phyloP scores from a whole-genome alignment of 2,888 invertebrate species.

The Neelides folsomi region DNA sequence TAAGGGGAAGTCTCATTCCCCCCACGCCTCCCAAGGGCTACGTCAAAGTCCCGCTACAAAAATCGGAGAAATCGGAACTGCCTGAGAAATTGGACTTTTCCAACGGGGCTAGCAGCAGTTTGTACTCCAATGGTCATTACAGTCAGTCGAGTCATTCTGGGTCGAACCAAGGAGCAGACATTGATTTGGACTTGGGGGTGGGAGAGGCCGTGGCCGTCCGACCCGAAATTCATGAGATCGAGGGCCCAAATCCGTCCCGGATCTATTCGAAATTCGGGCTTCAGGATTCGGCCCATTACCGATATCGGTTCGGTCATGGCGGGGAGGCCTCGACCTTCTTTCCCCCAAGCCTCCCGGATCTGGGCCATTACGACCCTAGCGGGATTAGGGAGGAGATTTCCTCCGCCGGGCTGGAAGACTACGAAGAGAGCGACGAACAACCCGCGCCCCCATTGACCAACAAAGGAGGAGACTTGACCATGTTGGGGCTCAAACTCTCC shows the following conservation, averaged over 20 bases:
- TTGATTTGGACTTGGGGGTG: constrained; percentile 8
- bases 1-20: constrained; percentile 17
- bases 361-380: constrained; percentile 4
- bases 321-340: background rate
- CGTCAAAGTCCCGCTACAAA: background rate
- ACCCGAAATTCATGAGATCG: background rate
- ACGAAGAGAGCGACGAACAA: constrained; percentile 3
- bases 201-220: constrained; percentile 3
- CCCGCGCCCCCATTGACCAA: constrained; percentile 19
- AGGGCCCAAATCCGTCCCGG: constrained; percentile 16
- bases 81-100: too few relatives aligned
- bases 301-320: constrained; percentile 8
- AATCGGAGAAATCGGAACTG: too few relatives aligned
- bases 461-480: constrained; percentile 10
- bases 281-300: constrained; percentile 25
- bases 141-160: constrained; percentile 8
- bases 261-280: constrained; percentile 31
- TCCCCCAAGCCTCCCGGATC: background rate
- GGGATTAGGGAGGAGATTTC: background rate
- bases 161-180: constrained; percentile 4
- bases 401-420: background rate
- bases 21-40: constrained; percentile 14
- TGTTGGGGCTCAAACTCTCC: constrained; percentile 49
- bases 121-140: constrained; percentile 29
- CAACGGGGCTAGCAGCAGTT: constrained; percentile 20